Evolutionary conservation across 1,140 invertebrate species (phyloP), one percentile per base, ranked within the genome.

Genomic region (Leptopilina clavipes): DNA sequence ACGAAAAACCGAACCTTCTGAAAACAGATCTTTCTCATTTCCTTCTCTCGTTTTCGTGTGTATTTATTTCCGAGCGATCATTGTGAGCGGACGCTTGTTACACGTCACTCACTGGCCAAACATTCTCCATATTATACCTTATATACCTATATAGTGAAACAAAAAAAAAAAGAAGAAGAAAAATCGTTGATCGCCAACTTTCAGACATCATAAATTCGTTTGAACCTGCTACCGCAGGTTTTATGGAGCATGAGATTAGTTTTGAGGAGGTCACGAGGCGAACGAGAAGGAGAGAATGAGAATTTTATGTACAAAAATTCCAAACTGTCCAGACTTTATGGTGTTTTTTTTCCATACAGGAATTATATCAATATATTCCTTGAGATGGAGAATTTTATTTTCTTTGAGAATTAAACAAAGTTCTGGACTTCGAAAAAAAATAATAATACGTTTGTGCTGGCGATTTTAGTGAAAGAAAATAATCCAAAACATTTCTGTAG

Each of bases 241-340:
- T 85, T 84, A 85, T 81, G 82, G 78, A 77, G 74, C 82, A 83
- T 80, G 84, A 84, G 84, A 85, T 85, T 84, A 84, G 82, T 83
- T 83, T 82, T 81, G 74, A 83, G 76, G 75, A 76, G 82, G 78
- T 82, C 80, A 81, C 22, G 73, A 74, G 17, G 54, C 75, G 54
- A 37, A 31, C 22, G 54, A 71, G 44, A 71, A 17, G 22, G 22
- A 75, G 14, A 40, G 65, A 19, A 70, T 44, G 10, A 31, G 59
- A 65, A 65, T 31, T 25, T 65, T 14, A 8, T 31, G 12, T 65
- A 65, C 14, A 37, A 65, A 31, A n/a, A 65, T n/a, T 25, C 25
- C 11, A 65, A 37, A 65, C 22, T 18, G 12, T 40, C 8, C 37
- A 40, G 37, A 40, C 37, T 40, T 40, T 40, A 40, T 40, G 37